phyloP scores from a whole-genome alignment of 2,888 invertebrate species.

The Oasisia sp. region DNA sequence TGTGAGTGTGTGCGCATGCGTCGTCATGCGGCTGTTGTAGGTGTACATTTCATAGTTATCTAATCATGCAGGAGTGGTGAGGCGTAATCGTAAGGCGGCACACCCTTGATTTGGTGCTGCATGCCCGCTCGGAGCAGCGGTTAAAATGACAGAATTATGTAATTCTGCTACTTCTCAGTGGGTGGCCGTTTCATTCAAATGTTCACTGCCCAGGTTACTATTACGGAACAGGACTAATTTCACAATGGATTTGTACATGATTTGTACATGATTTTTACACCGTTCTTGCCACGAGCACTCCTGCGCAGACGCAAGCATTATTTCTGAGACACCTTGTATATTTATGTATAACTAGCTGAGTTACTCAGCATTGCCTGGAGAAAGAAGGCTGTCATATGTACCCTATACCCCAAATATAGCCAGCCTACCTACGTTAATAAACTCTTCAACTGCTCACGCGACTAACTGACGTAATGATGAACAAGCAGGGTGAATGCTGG shows the following conservation, averaged over 20 bases:
- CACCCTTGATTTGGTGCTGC: not conserved
- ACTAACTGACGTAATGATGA: too few species aligned
- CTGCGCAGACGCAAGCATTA: not conserved
- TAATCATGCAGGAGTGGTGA: not conserved
- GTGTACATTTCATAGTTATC: not conserved
- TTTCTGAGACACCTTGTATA: slow-evolving; percentile 1
- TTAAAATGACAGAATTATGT: not conserved
- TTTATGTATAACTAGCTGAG: not conserved
- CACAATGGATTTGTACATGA: not conserved
- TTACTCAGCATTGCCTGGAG: too few species aligned
- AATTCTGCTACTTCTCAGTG: not conserved
- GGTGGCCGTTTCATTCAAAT: not conserved
- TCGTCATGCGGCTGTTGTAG: not conserved
- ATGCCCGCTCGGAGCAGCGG: not conserved
- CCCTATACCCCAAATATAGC: too few species aligned
- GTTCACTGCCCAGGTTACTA: slow-evolving; percentile 4
- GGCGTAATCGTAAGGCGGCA: not conserved
- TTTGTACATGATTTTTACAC: not conserved
- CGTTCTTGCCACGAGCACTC: not conserved
- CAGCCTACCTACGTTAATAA: too few species aligned
- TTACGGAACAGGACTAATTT: not conserved
- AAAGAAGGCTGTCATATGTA: too few species aligned
- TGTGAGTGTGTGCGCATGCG: not conserved
- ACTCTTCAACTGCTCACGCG: too few species aligned
- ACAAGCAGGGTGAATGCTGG: too few species aligned